Conservation (phyloP, 2,797 vertebrate species). For the Cygnus olor region DNA sequence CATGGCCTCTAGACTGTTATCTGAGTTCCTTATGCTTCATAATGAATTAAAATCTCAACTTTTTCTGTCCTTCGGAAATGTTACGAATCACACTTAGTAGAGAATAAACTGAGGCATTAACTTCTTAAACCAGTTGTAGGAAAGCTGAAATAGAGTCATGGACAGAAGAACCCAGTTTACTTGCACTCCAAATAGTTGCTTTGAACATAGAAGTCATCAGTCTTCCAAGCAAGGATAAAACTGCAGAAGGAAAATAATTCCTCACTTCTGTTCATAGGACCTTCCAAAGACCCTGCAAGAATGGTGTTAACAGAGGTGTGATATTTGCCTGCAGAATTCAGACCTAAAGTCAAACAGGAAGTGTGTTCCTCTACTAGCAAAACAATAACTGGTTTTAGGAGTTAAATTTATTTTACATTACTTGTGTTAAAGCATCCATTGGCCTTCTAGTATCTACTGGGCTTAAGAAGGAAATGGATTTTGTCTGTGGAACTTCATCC, state of each 20-base stretch:
- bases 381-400: not conserved
- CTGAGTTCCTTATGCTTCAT: not conserved
- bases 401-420: not conserved
- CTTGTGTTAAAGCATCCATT: not conserved
- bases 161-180: not conserved
- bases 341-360: not conserved
- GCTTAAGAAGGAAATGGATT: not conserved
- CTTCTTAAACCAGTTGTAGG: not conserved
- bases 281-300: not conserved
- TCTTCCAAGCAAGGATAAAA: not conserved
- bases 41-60: not conserved
- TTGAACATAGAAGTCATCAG: not conserved
- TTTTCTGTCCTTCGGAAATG: not conserved
- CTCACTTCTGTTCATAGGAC: not conserved
- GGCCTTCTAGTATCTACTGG: not conserved
- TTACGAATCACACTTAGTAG: not conserved
- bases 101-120: not conserved
- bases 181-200: not conserved
- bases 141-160: not conserved
- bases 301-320: not conserved
- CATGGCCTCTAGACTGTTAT: not conserved
- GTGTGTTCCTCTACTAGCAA: not conserved
- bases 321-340: not conserved
- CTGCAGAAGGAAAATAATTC: not conserved
- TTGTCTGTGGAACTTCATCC: slow-evolving; percentile 11